These are phyloP conservation scores for Agonum fuliginosum DNA, from an alignment of 2,888 invertebrate genomes.

Conservation along the genomic window DNA sequence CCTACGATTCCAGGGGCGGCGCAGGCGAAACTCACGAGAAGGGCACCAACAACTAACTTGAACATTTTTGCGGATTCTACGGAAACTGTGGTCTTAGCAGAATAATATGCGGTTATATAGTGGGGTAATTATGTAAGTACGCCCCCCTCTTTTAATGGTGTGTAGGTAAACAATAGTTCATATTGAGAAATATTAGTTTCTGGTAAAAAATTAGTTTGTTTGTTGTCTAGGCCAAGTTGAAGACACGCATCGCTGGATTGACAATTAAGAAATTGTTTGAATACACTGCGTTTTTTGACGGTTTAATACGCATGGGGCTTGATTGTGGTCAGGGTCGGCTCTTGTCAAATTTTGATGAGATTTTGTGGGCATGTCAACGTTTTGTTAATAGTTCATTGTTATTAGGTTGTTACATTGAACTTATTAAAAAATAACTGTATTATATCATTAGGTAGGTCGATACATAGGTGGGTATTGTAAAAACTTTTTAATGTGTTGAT, in stretches of 20 bases:
- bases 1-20: constrained; percentile 46
- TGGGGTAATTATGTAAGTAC: constrained; percentile 46
- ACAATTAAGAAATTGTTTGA: constrained; percentile 42
- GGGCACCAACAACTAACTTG: constrained; percentile 31
- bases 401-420: neutral
- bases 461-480: no score
- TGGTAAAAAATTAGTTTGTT: constrained; percentile 48
- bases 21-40: constrained; percentile 30
- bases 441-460: no score
- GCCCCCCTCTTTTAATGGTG: constrained; percentile 23
- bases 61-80: constrained; percentile 47
- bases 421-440: no score
- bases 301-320: constrained; percentile 36
- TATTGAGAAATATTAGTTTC: constrained; percentile 54
- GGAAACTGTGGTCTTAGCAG: constrained; percentile 35
- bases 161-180: constrained; percentile 45
- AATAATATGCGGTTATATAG: constrained; percentile 36
- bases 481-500: no score
- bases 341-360: neutral
- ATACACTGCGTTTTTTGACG: constrained; percentile 28
- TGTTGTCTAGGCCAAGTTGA: constrained; percentile 56
- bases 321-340: constrained; percentile 49
- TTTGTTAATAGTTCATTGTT: neutral
- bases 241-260: constrained; percentile 45
- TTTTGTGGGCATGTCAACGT: neutral